Evolutionary conservation across 2,797 vertebrate genomes (phyloP).

Genomic region (Thripadectes ignobilis): DNA sequence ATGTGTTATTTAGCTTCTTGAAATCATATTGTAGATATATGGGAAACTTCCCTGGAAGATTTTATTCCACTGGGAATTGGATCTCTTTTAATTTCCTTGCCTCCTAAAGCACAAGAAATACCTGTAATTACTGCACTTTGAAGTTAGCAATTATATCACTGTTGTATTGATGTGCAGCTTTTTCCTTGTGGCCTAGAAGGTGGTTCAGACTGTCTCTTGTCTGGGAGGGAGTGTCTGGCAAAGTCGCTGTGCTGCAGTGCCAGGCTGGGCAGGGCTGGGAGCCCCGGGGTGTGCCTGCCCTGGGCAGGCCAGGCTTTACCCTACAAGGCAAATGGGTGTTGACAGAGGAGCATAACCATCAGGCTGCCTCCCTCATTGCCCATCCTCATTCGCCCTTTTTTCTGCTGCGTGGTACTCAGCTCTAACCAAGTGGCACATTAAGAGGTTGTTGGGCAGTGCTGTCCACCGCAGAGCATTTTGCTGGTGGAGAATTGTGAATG

Average conservation of each 20-base stretch:
- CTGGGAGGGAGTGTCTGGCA: not conserved
- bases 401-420: not conserved
- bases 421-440: not conserved
- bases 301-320: not conserved
- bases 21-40: not conserved
- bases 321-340: not conserved
- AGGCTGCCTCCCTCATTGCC: not conserved
- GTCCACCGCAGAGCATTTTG: not conserved
- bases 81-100: not conserved
- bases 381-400: not conserved
- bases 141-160: not conserved
- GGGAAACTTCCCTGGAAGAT: not conserved
- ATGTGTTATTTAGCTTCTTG: not conserved
- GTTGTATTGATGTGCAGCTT: not conserved
- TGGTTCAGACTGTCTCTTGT: not conserved
- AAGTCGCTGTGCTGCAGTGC: not conserved
- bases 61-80: not conserved
- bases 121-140: not conserved
- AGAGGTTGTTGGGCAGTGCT: not conserved
- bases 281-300: not conserved
- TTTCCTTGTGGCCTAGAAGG: not conserved
- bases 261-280: not conserved
- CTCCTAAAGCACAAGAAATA: constrained; percentile 16
- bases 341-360: not conserved
- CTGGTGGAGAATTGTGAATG: not conserved